Evolutionary conservation across 2,113 vertebrate species (phyloP).

Genomic region (Carlito syrichta): DNA sequence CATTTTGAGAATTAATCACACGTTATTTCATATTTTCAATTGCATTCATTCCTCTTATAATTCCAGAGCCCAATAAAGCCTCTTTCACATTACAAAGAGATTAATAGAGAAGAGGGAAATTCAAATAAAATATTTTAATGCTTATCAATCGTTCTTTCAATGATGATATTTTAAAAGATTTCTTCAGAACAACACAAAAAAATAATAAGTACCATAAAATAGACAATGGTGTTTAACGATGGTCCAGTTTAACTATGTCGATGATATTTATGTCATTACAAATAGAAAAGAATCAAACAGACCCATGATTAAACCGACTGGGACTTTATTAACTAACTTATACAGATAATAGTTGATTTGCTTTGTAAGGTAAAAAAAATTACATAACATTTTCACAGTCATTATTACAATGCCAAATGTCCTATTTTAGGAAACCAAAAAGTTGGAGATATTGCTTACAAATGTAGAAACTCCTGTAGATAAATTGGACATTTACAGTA

Average conservation of each 20-base stretch:
- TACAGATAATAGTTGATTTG: not conserved
- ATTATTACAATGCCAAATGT: not conserved
- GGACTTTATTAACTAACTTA: slow-evolving; percentile 26
- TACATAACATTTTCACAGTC: not conserved
- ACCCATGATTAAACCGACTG: not conserved
- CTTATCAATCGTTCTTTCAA: not conserved
- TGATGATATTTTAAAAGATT: not conserved
- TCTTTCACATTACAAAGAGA: not conserved
- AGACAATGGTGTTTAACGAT: not conserved
- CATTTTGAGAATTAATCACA: not conserved
- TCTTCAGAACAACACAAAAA: not conserved
- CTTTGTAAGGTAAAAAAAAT: not conserved
- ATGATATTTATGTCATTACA: not conserved
- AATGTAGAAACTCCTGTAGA: not conserved
- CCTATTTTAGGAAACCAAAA: not conserved
- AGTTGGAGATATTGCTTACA: not conserved
- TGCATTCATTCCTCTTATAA: not conserved
- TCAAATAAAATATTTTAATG: not conserved
- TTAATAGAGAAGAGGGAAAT: not conserved
- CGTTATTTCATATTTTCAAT: not conserved
- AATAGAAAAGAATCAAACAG: not conserved
- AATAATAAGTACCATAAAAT: not conserved
- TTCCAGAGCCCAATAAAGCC: not conserved
- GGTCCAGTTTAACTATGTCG: not conserved
- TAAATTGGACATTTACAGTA: not conserved